phyloP scores from a whole-genome alignment of 2,113 vertebrate species.

The Edolisoma coerulescens region DNA sequence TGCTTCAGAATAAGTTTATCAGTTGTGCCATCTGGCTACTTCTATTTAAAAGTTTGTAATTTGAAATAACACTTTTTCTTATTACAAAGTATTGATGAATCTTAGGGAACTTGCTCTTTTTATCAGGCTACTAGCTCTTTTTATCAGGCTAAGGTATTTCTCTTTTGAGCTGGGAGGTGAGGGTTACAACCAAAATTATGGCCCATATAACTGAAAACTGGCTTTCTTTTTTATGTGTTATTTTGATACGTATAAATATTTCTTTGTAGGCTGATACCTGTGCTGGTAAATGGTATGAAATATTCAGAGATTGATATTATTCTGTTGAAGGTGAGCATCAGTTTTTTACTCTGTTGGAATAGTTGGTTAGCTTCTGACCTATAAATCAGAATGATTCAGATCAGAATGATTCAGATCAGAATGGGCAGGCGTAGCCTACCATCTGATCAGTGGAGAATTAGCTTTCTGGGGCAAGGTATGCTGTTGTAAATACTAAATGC shows the following conservation, averaged over 20 bases:
- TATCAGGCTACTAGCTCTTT: not conserved
- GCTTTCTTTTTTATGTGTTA: not conserved
- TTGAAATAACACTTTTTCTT: not conserved
- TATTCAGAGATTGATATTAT: constrained; percentile 99
- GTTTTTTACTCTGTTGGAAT: not conserved
- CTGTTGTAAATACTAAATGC: not conserved
- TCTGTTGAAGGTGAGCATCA: constrained; percentile 88
- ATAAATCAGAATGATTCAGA: not conserved
- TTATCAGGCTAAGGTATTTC: not conserved
- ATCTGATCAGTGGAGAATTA: not conserved
- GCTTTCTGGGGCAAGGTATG: not conserved
- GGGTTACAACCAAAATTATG: not conserved
- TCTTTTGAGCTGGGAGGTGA: not conserved
- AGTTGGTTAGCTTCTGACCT: not conserved
- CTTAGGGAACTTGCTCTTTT: not conserved
- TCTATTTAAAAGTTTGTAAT: not conserved
- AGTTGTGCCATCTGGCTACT: not conserved
- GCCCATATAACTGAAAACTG: not conserved
- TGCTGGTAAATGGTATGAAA: constrained; percentile 98
- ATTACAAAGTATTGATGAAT: not conserved
- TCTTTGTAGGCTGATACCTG: constrained; percentile 86
- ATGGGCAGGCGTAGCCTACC: not conserved
- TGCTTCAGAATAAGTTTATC: not conserved
- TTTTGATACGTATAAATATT: not conserved
- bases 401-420: not conserved